A percentile compares a stretch with the other conserved stretches of the same genome.
Evolutionary conservation across 2,113 vertebrate genomes (phyloP).

Genomic region (Neolamprologus ventralis): DNA sequence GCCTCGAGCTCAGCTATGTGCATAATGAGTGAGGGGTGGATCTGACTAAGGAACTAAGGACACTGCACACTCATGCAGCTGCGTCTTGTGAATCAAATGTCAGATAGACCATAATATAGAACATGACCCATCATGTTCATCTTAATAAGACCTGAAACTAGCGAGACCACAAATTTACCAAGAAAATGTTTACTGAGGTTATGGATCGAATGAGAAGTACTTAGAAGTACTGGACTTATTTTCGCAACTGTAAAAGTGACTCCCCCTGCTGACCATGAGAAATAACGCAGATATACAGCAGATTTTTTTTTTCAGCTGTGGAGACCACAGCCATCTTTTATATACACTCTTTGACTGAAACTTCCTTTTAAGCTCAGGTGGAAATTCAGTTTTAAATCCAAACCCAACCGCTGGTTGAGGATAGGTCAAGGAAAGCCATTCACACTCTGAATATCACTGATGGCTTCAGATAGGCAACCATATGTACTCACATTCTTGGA

Average conservation of each 20-base stretch:
- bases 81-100: neutral
- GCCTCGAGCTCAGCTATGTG: neutral
- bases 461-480: neutral
- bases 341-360: neutral
- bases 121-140: neutral
- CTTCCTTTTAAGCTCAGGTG: neutral
- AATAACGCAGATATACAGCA: neutral
- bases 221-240: neutral
- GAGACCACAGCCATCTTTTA: neutral
- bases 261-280: neutral
- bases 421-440: neutral
- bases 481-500: conserved; percentile 15
- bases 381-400: neutral
- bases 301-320: neutral
- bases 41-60: neutral
- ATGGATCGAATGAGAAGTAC: neutral
- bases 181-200: neutral
- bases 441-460: neutral
- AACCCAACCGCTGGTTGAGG: neutral
- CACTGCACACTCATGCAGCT: neutral
- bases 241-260: neutral
- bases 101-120: neutral
- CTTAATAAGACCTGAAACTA: neutral
- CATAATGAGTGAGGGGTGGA: neutral
- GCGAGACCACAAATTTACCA: neutral